Base-by-base conservation (phyloP, 2,797 vertebrate species). In the Coracias cyanogaster region DNA sequence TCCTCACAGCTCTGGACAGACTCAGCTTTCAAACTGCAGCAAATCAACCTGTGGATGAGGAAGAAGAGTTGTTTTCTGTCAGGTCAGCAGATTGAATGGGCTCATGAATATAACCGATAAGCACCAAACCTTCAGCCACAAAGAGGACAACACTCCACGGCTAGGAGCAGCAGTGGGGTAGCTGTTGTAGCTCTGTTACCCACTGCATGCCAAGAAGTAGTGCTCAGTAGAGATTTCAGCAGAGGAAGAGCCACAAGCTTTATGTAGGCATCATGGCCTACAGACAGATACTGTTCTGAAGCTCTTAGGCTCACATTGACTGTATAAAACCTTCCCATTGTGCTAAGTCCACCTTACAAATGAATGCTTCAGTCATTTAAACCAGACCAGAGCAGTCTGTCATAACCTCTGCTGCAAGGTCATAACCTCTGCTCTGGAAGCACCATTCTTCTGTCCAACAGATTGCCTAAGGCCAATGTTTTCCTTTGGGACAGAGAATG, bases 11-110 rank as follows among this genome's bases (percentile, higher is more conserved):
- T 70, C 45, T 31, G 61, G 51, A 61, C 12, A 58, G 48, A 20
- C 49, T 29, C 77, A n/a, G 41, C 80, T 57, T 55, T 29, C 80
- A 16, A 64, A 83, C 33, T 41, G 72, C 83, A 74, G 69, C 61
- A 78, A 62, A 51, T 48, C 6, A 73, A 29, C 19, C 41, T 26
- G 52, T 6, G 37, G 72, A 64, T 39, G 52, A 13, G n/a, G 28
- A 85, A 20, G 29, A 55, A 48, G 18, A 12, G 29, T 10, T 0
- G 0, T 14, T 46, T 14, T 43, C 62, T 72, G 35, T 19, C 79
- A 55, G 54, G 3, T 24, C 39, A 69, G 54, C 49, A 73, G 35
- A 41, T 2, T 9, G n/a, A 46, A 45, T 0, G 4, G 25, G 33
- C 72, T 74, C 11, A 3, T 7, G 33, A 85, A 29, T 49, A 20